These are phyloP conservation scores for Psittacus erithacus DNA, from an alignment of 2,113 vertebrate genomes.

Conservation along the genomic window DNA sequence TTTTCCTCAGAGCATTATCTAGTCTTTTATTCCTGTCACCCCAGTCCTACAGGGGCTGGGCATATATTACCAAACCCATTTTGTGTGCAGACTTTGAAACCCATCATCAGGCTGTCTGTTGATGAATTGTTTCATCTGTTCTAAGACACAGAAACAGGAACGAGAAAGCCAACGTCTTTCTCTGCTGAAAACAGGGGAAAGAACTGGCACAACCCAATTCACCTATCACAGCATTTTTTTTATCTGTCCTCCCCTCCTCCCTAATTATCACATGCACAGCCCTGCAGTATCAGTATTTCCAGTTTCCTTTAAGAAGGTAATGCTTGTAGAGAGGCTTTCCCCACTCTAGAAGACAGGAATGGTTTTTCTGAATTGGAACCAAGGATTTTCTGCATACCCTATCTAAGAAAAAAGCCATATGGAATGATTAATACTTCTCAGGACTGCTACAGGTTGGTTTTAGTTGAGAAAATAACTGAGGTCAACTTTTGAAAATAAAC, in stretches of 20 bases:
- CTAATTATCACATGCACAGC: background rate
- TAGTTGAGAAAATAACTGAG: background rate
- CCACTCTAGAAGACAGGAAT: background rate
- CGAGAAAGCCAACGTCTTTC: background rate
- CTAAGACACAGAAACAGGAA: background rate
- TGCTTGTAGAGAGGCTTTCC: background rate
- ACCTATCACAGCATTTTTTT: background rate
- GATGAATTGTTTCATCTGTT: background rate
- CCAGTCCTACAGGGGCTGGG: background rate
- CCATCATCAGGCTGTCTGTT: background rate
- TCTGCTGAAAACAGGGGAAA: background rate
- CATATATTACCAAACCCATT: background rate
- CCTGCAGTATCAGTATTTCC: background rate
- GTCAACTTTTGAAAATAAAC: background rate
- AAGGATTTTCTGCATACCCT: background rate
- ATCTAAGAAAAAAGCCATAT: background rate
- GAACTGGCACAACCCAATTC: background rate
- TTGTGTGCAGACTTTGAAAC: background rate
- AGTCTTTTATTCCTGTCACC: background rate
- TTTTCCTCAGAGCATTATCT: background rate
- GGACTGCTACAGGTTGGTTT: background rate
- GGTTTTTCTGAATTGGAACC: background rate
- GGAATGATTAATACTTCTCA: background rate
- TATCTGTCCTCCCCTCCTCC: background rate
- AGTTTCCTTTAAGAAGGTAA: background rate